These are phyloP conservation scores for Drosophila eohydei DNA, from an alignment of 2,888 invertebrate species.

Conservation along the genomic window DNA sequence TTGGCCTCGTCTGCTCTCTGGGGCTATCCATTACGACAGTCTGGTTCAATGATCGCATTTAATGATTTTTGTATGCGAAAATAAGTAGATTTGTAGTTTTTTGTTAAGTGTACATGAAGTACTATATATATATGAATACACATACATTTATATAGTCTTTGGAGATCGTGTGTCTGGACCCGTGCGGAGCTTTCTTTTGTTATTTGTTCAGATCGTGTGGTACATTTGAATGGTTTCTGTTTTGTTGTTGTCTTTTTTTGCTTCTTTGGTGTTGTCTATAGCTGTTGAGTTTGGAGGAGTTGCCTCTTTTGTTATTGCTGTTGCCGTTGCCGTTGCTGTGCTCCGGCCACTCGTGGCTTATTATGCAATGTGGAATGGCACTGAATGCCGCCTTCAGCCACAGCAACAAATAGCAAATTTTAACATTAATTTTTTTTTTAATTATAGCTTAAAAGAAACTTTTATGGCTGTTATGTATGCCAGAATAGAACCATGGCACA, in stretches of 20 bases:
- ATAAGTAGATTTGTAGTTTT: slow-evolving; percentile 74
- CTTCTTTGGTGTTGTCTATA: slow-evolving; percentile 39
- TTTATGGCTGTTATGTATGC: not conserved
- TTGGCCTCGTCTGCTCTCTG: slow-evolving; percentile 1
- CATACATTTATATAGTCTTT: slow-evolving; percentile 25
- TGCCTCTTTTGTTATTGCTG: slow-evolving; percentile 40
- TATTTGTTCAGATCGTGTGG: slow-evolving; percentile 63
- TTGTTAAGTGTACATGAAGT: slow-evolving; percentile 43
- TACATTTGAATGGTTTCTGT: slow-evolving; percentile 48
- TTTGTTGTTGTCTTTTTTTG: slow-evolving; percentile 10
- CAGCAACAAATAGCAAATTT: slow-evolving; percentile 1
- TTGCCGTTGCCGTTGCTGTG: slow-evolving; percentile 30
- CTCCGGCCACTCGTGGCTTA: slow-evolving; percentile 53
- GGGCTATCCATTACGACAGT: slow-evolving; percentile 54
- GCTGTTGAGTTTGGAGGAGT: slow-evolving; percentile 61
- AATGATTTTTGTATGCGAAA: slow-evolving; percentile 80
- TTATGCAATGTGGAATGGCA: slow-evolving; percentile 64
- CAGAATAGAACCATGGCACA: slow-evolving; percentile 1
- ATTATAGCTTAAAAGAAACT: slow-evolving; percentile 4
- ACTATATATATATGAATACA: slow-evolving; percentile 18
- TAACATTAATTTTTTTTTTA: slow-evolving; percentile 1
- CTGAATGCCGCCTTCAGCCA: slow-evolving; percentile 9
- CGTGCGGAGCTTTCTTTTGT: slow-evolving; percentile 77
- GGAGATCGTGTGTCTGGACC: slow-evolving; percentile 58
- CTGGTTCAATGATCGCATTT: slow-evolving; percentile 77